Percentiles rank a stretch among this genome's conserved stretches.
Conservation (phyloP, 2,113 vertebrate genomes). For the Pangasianodon gigas region DNA sequence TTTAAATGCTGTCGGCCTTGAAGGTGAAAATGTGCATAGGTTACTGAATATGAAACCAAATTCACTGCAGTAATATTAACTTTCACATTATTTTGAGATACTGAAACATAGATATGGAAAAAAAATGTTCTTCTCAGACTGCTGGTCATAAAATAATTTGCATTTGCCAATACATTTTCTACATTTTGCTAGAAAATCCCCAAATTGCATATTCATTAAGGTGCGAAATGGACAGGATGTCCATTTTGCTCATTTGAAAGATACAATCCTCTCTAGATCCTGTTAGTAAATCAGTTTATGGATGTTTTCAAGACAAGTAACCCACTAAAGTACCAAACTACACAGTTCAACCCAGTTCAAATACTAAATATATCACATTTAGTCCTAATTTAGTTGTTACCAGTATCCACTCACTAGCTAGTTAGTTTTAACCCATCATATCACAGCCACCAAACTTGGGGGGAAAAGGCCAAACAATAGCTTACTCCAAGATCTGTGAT, state of each 20-base stretch:
- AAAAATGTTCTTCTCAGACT: not conserved
- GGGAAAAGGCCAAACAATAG: not conserved
- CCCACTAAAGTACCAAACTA: not conserved
- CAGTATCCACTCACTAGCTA: too few species aligned
- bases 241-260: not conserved
- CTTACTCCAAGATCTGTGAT: not conserved
- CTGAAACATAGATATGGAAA: not conserved
- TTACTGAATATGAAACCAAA: not conserved
- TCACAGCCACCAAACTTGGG: not conserved
- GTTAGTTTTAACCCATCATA: not conserved
- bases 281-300: not conserved
- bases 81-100: not conserved
- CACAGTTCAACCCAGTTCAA: not conserved
- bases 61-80: not conserved
- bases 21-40: not conserved
- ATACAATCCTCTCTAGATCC: not conserved
- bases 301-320: not conserved
- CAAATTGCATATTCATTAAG: too few species aligned
- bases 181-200: not conserved
- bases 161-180: not conserved
- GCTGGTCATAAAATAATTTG: not conserved
- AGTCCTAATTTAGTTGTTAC: too few species aligned
- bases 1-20: not conserved
- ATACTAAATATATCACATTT: not conserved
- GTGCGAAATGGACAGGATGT: too few species aligned